These are phyloP conservation scores for human (Homo sapiens) DNA, from an alignment of 2,113 vertebrate species.

Conservation along the genomic window GRCh38 chr4:92312001-92312500, in stretches of 20 bases:
- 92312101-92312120: neutral
- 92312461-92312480: neutral
- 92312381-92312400: neutral
- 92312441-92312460: neutral
- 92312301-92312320: neutral
- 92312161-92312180: neutral
- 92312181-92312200: neutral
- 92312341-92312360: neutral
- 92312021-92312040: neutral
- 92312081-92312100: neutral
- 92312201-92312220: neutral
- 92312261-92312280: neutral
- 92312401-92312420: neutral
- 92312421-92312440: neutral
- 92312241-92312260: neutral
- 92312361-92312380: neutral
- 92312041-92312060: neutral
- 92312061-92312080: neutral
- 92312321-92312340: neutral
- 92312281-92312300: neutral
- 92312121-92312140: constrained; percentile 11
- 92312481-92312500: neutral
- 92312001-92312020: neutral
- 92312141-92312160: neutral
- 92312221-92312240: neutral